Evolutionary conservation across 2,888 invertebrate species (phyloP).

Genomic region (Chironomus tentans): DNA sequence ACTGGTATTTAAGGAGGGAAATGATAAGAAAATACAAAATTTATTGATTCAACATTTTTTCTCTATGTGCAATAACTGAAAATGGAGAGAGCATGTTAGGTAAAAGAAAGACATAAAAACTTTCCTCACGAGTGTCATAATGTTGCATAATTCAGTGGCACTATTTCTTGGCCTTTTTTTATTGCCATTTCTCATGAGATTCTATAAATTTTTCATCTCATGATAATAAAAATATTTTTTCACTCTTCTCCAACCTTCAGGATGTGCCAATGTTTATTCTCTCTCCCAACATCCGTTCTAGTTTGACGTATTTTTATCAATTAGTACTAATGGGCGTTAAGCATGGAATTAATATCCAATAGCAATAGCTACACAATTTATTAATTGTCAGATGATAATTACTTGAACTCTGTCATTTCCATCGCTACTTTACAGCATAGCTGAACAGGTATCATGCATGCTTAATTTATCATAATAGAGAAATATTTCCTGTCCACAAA

Average conservation of each 20-base stretch:
- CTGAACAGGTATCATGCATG: neutral
- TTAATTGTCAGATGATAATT: no score
- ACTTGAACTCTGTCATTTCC: neutral
- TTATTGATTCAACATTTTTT: neutral
- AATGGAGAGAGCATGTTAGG: neutral
- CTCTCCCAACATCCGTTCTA: no score
- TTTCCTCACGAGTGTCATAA: conserved; percentile 9
- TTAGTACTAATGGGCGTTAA: no score
- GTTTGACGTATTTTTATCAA: no score
- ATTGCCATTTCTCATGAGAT: no score
- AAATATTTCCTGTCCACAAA: conserved; percentile 1
- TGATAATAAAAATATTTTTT: no score
- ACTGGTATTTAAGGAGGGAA: no score
- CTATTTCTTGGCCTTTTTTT: no score
- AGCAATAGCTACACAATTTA: no score
- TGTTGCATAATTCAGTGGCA: conserved; percentile 13
- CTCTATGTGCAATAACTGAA: neutral
- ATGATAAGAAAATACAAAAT: neutral
- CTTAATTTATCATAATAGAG: neutral
- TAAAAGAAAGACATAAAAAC: neutral
- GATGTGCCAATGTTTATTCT: neutral
- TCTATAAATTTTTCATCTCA: no score
- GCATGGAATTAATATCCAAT: no score
- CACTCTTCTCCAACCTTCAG: neutral
- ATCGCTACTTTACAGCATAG: neutral